A percentile compares a stretch with the other conserved stretches of the same genome.
Evolutionary conservation across 37 sponge, comb jelly and placozoan genomes (phyloP).

Genomic region (Oopsacas minuta): DNA sequence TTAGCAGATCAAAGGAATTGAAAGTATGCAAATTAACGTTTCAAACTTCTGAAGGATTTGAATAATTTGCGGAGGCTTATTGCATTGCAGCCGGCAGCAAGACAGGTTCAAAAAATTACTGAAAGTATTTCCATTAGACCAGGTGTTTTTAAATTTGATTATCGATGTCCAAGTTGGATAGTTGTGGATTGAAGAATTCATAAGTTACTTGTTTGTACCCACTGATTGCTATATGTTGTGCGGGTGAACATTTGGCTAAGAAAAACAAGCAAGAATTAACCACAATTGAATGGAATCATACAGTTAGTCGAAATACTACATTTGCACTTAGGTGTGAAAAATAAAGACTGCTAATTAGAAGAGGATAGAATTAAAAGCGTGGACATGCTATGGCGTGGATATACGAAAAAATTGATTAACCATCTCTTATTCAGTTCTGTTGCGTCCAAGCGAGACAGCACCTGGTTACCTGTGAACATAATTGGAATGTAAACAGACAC

Average conservation of each 20-base stretch:
- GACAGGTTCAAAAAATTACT: neutral
- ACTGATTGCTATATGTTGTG: neutral
- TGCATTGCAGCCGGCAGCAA: neutral
- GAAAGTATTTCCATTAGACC: neutral
- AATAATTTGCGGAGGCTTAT: neutral
- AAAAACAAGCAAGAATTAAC: neutral
- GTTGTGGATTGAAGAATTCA: neutral
- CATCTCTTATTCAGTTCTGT: neutral
- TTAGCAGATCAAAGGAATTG: too few species aligned
- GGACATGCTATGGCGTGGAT: too few species aligned
- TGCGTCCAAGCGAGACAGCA: neutral
- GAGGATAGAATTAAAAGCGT: neutral
- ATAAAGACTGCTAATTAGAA: neutral
- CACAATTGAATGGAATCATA: neutral
- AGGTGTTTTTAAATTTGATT: neutral
- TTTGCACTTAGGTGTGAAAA: neutral
- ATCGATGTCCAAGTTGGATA: neutral
- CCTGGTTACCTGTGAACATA: neutral
- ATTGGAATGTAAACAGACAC: neutral
- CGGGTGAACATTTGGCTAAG: slow-evolving; percentile 3
- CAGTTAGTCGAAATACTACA: slow-evolving; percentile 4
- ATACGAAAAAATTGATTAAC: neutral
- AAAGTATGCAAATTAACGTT: too few species aligned
- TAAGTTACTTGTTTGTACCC: neutral
- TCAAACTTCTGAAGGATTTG: too few species aligned